These are phyloP conservation scores for Misgurnus anguillicaudatus DNA, from an alignment of 2,113 vertebrate species.

Conservation along the genomic window DNA sequence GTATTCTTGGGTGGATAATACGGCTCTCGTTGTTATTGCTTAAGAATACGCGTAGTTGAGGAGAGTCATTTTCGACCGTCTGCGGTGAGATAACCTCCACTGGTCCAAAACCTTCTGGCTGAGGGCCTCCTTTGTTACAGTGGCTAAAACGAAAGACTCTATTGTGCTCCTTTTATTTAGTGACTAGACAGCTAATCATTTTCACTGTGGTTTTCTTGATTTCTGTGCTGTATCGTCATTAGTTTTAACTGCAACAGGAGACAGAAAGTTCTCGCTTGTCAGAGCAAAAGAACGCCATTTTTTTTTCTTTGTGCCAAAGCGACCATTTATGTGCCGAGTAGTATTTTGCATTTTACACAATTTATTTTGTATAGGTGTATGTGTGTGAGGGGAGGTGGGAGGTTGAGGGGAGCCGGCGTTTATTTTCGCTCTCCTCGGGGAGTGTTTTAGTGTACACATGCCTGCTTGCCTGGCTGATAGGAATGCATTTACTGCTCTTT, in stretches of 20 bases:
- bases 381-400: background rate
- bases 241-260: conserved; percentile 37
- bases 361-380: background rate
- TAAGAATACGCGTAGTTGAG: conserved; percentile 98
- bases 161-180: conserved; percentile 48
- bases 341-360: conserved; percentile 44
- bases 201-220: conserved; percentile 44
- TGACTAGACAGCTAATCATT: conserved; percentile 48
- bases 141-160: conserved; percentile 12
- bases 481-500: conserved; percentile 49
- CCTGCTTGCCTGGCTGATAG: conserved; percentile 52
- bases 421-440: conserved; percentile 57
- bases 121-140: conserved; percentile 25
- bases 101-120: conserved; percentile 44
- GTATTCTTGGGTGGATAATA: conserved; percentile 98
- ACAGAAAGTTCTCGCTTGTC: conserved; percentile 40
- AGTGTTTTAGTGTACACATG: conserved; percentile 51
- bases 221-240: conserved; percentile 40
- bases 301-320: conserved; percentile 25
- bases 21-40: conserved; percentile 98
- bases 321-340: conserved; percentile 27
- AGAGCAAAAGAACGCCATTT: background rate
- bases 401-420: conserved; percentile 19
- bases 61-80: conserved; percentile 86
- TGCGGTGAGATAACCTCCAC: conserved; percentile 53